Evolutionary conservation across 2,888 invertebrate genomes (phyloP).

Genomic region (Erynnis tages): DNA sequence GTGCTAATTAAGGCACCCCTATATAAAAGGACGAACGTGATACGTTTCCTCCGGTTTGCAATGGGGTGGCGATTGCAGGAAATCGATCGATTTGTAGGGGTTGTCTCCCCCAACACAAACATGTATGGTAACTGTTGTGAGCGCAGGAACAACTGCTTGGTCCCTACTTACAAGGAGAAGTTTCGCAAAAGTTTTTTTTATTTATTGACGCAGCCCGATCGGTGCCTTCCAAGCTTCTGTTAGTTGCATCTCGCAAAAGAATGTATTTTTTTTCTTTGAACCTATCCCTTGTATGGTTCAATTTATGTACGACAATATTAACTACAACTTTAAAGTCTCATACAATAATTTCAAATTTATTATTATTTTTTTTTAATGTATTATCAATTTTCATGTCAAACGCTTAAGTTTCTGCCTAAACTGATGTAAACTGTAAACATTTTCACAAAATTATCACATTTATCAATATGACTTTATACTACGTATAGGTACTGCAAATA

Average conservation of each 20-base stretch:
- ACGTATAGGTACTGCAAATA: too few species aligned
- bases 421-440: too few species aligned
- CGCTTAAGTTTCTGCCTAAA: too few species aligned
- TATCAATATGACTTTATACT: too few species aligned
- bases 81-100: slow-evolving; percentile 27
- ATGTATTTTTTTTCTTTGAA: background rate
- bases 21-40: slow-evolving; percentile 26
- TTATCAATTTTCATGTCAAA: too few species aligned
- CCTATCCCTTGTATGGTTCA: too few species aligned
- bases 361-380: too few species aligned
- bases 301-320: too few species aligned
- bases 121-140: slow-evolving; percentile 26
- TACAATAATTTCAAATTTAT: too few species aligned
- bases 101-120: slow-evolving; percentile 25
- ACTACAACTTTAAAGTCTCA: too few species aligned
- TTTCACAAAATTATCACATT: too few species aligned
- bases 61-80: slow-evolving; percentile 24
- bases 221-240: background rate
- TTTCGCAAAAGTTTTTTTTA: slow-evolving; percentile 23
- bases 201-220: slow-evolving; percentile 12
- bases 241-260: slow-evolving; percentile 7
- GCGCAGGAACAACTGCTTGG: slow-evolving; percentile 20
- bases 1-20: slow-evolving; percentile 34
- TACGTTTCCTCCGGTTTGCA: slow-evolving; percentile 25
- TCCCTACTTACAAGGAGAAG: slow-evolving; percentile 25